These are phyloP conservation scores for Rachycentron canadum DNA, from an alignment of 2,797 vertebrate genomes.

Conservation along the genomic window DNA sequence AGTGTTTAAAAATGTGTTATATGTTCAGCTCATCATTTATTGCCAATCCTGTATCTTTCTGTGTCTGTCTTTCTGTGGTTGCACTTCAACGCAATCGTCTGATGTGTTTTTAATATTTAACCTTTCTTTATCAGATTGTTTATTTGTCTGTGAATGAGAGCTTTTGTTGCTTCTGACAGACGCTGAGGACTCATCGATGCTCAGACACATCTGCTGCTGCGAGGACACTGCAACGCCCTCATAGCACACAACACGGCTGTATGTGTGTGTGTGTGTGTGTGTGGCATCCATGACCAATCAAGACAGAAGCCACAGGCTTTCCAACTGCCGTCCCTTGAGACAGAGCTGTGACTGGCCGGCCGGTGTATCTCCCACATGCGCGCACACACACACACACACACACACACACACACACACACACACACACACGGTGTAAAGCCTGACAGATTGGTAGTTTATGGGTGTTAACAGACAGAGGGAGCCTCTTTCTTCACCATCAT, in stretches of 20 bases:
- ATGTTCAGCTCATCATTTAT: neutral
- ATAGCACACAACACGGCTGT: constrained; percentile 14
- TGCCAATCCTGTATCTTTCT: neutral
- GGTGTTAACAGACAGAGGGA: constrained; percentile 81
- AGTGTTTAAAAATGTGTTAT: neutral
- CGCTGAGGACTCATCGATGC: constrained; percentile 51
- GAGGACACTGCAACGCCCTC: constrained; percentile 23
- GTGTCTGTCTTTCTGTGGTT: neutral
- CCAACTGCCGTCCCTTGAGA: constrained; percentile 78
- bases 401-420: constrained; percentile 54
- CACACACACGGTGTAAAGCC: constrained; percentile 34
- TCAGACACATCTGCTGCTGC: constrained; percentile 69
- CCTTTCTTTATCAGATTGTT: constrained; percentile 36
- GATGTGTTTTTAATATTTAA: constrained; percentile 12
- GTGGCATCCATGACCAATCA: constrained; percentile 75
- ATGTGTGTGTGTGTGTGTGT: constrained; percentile 33
- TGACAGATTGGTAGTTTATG: constrained; percentile 84
- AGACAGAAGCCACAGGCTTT: constrained; percentile 80
- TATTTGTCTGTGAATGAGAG: constrained; percentile 42
- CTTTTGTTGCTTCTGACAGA: constrained; percentile 58
- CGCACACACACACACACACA: constrained; percentile 23
- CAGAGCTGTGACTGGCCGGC: constrained; percentile 38
- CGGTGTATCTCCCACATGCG: constrained; percentile 46
- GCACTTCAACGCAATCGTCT: neutral
- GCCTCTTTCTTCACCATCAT: constrained; percentile 77